These are phyloP conservation scores for Cyprinella venusta DNA, from an alignment of 2,797 vertebrate genomes.

Conservation along the genomic window DNA sequence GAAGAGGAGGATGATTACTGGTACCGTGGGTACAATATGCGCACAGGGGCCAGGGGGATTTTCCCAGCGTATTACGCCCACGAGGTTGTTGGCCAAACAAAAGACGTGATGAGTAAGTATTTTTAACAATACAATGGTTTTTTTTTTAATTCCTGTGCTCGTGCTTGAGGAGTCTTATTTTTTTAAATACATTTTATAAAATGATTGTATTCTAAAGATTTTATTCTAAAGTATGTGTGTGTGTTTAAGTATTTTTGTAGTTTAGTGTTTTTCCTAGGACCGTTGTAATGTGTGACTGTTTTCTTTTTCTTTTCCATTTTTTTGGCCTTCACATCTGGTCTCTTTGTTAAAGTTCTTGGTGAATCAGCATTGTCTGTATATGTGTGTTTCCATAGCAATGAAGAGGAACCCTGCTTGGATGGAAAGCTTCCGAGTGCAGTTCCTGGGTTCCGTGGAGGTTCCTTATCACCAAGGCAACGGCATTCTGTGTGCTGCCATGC, in stretches of 20 bases:
- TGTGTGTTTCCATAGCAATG: slow-evolving; percentile 74
- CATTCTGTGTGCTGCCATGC: slow-evolving; percentile 96
- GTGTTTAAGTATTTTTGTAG: background rate
- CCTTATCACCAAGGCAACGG: slow-evolving; percentile 96
- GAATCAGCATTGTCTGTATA: slow-evolving; percentile 19
- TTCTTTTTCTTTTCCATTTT: slow-evolving; percentile 3
- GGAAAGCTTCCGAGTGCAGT: slow-evolving; percentile 92
- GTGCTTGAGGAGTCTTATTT: background rate
- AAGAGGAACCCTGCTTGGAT: slow-evolving; percentile 93
- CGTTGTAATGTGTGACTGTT: background rate
- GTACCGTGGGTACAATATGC: slow-evolving; percentile 98
- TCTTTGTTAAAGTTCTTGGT: background rate
- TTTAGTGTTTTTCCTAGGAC: background rate
- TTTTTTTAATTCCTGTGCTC: background rate
- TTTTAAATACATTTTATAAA: background rate
- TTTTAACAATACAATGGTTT: background rate
- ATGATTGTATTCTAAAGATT: background rate
- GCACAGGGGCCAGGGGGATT: slow-evolving; percentile 93
- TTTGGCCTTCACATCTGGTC: slow-evolving; percentile 6
- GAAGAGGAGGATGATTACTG: slow-evolving; percentile 97
- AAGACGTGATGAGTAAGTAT: slow-evolving; percentile 83
- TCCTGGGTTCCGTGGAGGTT: slow-evolving; percentile 96
- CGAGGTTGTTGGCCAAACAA: slow-evolving; percentile 87
- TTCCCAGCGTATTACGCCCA: slow-evolving; percentile 98
- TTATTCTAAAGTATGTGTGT: too few species aligned